These are phyloP conservation scores for Dasysyrphus tricinctus DNA, from an alignment of 2,888 invertebrate species.

Conservation along the genomic window DNA sequence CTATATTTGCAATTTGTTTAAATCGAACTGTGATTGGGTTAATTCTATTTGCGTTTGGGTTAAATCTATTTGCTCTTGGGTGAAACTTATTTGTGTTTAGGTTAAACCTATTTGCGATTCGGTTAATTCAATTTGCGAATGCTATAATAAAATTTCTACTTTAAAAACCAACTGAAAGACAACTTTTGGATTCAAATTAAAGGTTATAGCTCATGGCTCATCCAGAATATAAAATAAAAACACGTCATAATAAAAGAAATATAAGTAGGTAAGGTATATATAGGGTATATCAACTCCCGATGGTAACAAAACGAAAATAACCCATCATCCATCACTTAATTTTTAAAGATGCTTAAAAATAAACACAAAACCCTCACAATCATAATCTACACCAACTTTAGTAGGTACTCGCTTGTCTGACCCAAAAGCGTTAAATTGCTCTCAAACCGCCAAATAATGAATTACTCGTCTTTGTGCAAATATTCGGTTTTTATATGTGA, in stretches of 20 bases:
- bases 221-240: not conserved
- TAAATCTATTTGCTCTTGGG: no score
- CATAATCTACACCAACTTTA: slow-evolving; percentile 5
- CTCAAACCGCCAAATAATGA: not conserved
- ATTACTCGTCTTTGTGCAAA: not conserved
- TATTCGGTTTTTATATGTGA: not conserved
- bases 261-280: not conserved
- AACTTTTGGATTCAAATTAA: no score
- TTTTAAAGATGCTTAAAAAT: not conserved
- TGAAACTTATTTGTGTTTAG: no score
- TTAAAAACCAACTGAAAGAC: not conserved
- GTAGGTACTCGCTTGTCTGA: not conserved
- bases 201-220: no score
- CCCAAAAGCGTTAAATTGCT: slow-evolving; percentile 19
- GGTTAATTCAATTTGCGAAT: no score
- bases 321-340: slow-evolving; percentile 11
- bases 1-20: no score
- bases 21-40: no score
- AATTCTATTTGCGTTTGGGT: no score
- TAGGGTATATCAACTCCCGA: not conserved
- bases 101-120: no score
- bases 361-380: not conserved
- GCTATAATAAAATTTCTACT: no score
- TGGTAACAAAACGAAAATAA: not conserved
- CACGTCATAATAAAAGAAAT: not conserved